Percentiles rank a stretch among this genome's conserved stretches.
Conservation (phyloP, 2,113 vertebrate species). For the Nothocercus nigrocapillus region DNA sequence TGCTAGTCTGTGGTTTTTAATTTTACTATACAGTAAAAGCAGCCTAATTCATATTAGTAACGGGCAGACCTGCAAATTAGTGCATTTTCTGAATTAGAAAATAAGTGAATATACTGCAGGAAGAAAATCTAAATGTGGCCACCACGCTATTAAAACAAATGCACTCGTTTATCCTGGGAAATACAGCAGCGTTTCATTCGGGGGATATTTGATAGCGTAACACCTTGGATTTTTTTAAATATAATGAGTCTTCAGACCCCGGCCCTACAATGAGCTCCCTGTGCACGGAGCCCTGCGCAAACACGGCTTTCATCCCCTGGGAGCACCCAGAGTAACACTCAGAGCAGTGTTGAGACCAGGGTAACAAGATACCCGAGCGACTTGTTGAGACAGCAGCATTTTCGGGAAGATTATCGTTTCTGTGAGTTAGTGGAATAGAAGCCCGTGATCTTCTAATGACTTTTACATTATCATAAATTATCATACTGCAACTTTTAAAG, state of each 20-base stretch:
- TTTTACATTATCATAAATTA: neutral
- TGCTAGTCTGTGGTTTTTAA: constrained; percentile 68
- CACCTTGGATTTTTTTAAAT: neutral
- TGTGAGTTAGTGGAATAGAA: constrained; percentile 17
- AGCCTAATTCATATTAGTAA: constrained; percentile 58
- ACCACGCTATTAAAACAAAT: constrained; percentile 5
- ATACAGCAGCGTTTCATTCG: constrained; percentile 20
- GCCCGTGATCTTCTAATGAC: neutral
- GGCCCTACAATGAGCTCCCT: constrained; percentile 44
- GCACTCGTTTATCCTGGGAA: constrained; percentile 42
- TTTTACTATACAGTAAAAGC: constrained; percentile 58
- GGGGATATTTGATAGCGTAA: constrained; percentile 22
- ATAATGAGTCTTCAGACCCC: constrained; percentile 43
- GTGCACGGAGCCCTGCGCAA: neutral
- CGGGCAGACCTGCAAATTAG: constrained; percentile 62
- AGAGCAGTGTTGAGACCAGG: neutral
- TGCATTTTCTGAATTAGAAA: constrained; percentile 67
- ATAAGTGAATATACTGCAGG: constrained; percentile 58
- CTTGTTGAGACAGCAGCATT: constrained; percentile 1
- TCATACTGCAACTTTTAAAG: constrained; percentile 3
- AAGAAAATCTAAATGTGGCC: constrained; percentile 50
- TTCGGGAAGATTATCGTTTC: neutral
- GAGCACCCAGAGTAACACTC: neutral
- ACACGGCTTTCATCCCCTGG: neutral
- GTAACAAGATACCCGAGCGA: constrained; percentile 10